Evolutionary conservation across 2,888 invertebrate genomes (phyloP).

Genomic region (Oscheius onirici): DNA sequence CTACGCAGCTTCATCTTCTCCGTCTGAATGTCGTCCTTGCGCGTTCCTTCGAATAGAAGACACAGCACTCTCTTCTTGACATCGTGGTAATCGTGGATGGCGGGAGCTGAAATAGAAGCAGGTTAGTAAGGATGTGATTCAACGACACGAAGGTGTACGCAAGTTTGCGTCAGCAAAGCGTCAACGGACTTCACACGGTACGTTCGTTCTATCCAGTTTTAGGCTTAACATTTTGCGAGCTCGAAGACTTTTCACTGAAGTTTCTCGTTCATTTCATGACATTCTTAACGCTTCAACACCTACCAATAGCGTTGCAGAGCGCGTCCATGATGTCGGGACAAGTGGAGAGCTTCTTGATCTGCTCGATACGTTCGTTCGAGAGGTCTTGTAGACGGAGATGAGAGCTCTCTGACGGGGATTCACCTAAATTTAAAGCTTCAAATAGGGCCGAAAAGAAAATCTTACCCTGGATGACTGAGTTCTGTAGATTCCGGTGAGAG

Average conservation of each 20-base stretch:
- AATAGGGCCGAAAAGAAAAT: background rate
- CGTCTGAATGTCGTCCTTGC: slow-evolving; percentile 77
- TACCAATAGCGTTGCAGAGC: slow-evolving; percentile 82
- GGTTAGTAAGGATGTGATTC: too few species aligned
- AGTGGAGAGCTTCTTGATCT: slow-evolving; percentile 83
- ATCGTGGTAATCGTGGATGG: slow-evolving; percentile 96
- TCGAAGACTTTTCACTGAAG: too few species aligned
- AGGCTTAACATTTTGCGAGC: too few species aligned
- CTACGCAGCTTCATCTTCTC: slow-evolving; percentile 62
- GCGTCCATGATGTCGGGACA: slow-evolving; percentile 92
- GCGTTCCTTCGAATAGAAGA: slow-evolving; percentile 93
- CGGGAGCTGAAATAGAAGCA: slow-evolving; percentile 81
- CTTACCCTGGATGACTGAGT: slow-evolving; percentile 76
- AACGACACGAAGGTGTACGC: background rate
- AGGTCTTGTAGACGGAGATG: slow-evolving; percentile 92
- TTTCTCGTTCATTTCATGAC: too few species aligned
- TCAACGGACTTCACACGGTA: too few species aligned
- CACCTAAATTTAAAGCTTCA: slow-evolving; percentile 79
- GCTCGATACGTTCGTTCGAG: slow-evolving; percentile 86
- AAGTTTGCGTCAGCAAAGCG: background rate
- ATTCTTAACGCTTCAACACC: too few species aligned
- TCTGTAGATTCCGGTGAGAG: slow-evolving; percentile 94
- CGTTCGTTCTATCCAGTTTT: too few species aligned
- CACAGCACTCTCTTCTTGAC: slow-evolving; percentile 96
- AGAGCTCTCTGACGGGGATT: slow-evolving; percentile 87